phyloP scores from a whole-genome alignment of 2,888 invertebrate genomes.

The Calameuta pallipes region DNA sequence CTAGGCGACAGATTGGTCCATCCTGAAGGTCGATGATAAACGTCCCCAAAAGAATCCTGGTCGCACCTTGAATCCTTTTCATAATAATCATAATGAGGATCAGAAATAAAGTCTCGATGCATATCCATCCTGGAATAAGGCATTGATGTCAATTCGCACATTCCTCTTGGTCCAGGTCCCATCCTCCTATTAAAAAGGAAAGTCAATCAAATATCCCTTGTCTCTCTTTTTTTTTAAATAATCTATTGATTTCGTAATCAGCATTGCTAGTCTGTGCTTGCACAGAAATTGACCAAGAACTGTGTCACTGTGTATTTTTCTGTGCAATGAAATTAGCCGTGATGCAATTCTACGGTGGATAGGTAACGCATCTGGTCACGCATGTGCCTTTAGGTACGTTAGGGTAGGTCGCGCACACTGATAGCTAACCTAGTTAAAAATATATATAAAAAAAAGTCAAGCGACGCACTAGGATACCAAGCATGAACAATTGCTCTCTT shows the following conservation, averaged over 20 bases:
- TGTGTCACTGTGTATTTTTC: slow-evolving; percentile 10
- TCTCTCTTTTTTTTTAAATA: neutral
- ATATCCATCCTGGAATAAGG: slow-evolving; percentile 78
- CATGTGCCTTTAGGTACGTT: slow-evolving; percentile 10
- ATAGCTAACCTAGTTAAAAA: slow-evolving; percentile 35
- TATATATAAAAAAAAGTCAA: slow-evolving; percentile 1
- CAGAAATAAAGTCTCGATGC: slow-evolving; percentile 73
- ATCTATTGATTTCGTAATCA: neutral
- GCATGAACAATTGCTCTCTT: slow-evolving; percentile 26
- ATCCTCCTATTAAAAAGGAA: neutral
- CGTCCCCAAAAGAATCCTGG: neutral
- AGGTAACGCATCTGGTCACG: slow-evolving; percentile 29
- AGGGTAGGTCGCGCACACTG: slow-evolving; percentile 14
- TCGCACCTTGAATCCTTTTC: slow-evolving; percentile 79
- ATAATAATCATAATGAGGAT: slow-evolving; percentile 83
- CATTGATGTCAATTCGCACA: slow-evolving; percentile 81
- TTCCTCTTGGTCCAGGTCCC: slow-evolving; percentile 66
- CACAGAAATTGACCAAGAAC: slow-evolving; percentile 2
- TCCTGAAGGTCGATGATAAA: slow-evolving; percentile 4
- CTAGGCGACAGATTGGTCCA: slow-evolving; percentile 7
- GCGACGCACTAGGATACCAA: slow-evolving; percentile 22
- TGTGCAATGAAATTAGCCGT: slow-evolving; percentile 38
- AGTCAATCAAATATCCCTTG: neutral
- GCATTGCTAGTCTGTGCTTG: neutral
- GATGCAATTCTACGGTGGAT: slow-evolving; percentile 34